These are phyloP conservation scores for Malthinus seriepunctatus DNA, from an alignment of 2,888 invertebrate species.

Conservation along the genomic window DNA sequence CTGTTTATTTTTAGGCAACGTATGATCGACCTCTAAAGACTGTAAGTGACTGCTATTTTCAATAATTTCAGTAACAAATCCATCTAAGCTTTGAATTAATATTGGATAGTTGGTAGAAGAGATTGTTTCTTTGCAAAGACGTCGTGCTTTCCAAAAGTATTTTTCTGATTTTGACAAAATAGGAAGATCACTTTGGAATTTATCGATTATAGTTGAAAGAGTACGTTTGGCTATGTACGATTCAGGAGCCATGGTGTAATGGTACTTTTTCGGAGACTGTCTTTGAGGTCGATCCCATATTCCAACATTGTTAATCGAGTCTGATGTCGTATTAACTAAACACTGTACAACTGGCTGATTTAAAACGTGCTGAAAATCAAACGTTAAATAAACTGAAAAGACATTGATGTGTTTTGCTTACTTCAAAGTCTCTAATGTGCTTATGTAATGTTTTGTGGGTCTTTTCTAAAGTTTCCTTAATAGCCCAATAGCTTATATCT, in stretches of 20 bases:
- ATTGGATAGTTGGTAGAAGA: slow-evolving; percentile 61
- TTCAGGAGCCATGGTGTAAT: slow-evolving; percentile 54
- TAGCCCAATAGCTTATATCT: slow-evolving; percentile 92
- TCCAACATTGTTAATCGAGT: slow-evolving; percentile 56
- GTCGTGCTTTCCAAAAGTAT: slow-evolving; percentile 63
- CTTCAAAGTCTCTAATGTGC: slow-evolving; percentile 83
- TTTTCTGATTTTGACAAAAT: slow-evolving; percentile 37
- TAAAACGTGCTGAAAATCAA: slow-evolving; percentile 57
- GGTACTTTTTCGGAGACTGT: slow-evolving; percentile 53
- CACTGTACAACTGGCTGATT: slow-evolving; percentile 57
- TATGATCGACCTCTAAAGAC: slow-evolving; percentile 60
- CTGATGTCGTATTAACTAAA: slow-evolving; percentile 52
- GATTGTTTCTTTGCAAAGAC: slow-evolving; percentile 67
- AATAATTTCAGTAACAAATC: slow-evolving; percentile 67
- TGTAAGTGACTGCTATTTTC: slow-evolving; percentile 71
- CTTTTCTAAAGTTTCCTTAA: slow-evolving; percentile 86
- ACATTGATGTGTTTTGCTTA: slow-evolving; percentile 35
- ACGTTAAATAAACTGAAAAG: background rate
- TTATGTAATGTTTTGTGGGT: slow-evolving; percentile 87
- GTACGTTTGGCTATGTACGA: slow-evolving; percentile 44
- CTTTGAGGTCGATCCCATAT: slow-evolving; percentile 66
- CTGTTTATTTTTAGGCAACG: slow-evolving; percentile 71
- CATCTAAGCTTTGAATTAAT: slow-evolving; percentile 66
- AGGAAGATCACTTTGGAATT: slow-evolving; percentile 9
- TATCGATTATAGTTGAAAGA: slow-evolving; percentile 20